Evolutionary conservation across 2,888 invertebrate genomes (phyloP).

Genomic region (Volucella inanis): DNA sequence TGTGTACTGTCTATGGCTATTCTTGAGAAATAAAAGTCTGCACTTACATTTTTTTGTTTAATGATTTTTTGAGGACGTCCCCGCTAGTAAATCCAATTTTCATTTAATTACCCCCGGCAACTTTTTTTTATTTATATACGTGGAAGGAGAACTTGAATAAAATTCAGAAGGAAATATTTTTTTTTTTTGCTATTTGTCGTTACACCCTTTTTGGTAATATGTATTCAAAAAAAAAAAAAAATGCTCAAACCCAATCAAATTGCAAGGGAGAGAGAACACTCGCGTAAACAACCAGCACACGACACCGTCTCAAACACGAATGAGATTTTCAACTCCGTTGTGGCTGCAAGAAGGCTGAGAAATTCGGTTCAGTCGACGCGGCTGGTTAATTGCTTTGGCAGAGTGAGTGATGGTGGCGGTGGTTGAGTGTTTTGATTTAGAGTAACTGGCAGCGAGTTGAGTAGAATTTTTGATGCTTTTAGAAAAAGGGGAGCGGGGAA

Average conservation of each 20-base stretch:
- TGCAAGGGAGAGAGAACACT: constrained; percentile 62
- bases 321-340: constrained; percentile 74
- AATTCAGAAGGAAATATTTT: constrained; percentile 37
- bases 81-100: constrained; percentile 71
- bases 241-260: constrained; percentile 61
- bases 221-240: constrained; percentile 21
- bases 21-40: constrained; percentile 45
- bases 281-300: constrained; percentile 77
- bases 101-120: constrained; percentile 25
- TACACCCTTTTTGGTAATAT: constrained; percentile 62
- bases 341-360: constrained; percentile 57
- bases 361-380: constrained; percentile 24
- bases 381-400: constrained; percentile 28
- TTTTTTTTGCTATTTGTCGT: constrained; percentile 38
- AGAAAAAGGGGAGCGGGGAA: not conserved
- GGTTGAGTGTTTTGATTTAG: constrained; percentile 13
- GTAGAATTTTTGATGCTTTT: constrained; percentile 41
- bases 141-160: constrained; percentile 6
- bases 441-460: constrained; percentile 40
- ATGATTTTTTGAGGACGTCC: constrained; percentile 23
- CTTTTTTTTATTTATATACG: not conserved
- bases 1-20: too few relatives aligned
- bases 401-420: constrained; percentile 4
- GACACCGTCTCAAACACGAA: constrained; percentile 81
- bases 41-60: constrained; percentile 60